These are phyloP conservation scores for Nothocercus julius DNA, from an alignment of 2,113 vertebrate genomes.

Conservation along the genomic window DNA sequence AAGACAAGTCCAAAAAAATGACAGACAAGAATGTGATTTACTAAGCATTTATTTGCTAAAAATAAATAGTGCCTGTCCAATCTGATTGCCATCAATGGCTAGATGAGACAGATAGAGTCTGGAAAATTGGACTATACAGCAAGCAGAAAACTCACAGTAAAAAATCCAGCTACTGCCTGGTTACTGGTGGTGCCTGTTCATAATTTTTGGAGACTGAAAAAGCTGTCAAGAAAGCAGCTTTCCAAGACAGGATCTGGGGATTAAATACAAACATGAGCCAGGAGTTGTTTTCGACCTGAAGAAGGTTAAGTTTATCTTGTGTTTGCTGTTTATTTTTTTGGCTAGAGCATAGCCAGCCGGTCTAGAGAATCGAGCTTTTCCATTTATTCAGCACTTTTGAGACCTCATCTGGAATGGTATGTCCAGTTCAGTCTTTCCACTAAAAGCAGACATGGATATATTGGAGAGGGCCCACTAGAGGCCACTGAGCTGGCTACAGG, in stretches of 20 bases:
- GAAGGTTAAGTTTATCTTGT: not conserved
- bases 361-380: not conserved
- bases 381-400: not conserved
- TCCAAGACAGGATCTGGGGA: not conserved
- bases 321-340: not conserved
- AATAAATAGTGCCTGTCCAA: not conserved
- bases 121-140: not conserved
- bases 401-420: not conserved
- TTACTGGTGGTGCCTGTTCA: not conserved
- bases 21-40: not conserved
- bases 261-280: not conserved
- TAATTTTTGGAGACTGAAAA: not conserved
- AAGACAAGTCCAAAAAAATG: not conserved
- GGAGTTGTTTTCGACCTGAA: not conserved
- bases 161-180: not conserved
- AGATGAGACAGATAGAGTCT: not conserved
- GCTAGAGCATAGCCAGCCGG: not conserved
- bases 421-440: not conserved
- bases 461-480: not conserved
- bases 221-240: not conserved
- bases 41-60: not conserved
- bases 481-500: not conserved
- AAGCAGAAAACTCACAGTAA: not conserved
- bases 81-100: not conserved
- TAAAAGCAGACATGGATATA: not conserved